Evolutionary conservation across 2,888 invertebrate species (phyloP).

Genomic region (Synergus laeviventris): DNA sequence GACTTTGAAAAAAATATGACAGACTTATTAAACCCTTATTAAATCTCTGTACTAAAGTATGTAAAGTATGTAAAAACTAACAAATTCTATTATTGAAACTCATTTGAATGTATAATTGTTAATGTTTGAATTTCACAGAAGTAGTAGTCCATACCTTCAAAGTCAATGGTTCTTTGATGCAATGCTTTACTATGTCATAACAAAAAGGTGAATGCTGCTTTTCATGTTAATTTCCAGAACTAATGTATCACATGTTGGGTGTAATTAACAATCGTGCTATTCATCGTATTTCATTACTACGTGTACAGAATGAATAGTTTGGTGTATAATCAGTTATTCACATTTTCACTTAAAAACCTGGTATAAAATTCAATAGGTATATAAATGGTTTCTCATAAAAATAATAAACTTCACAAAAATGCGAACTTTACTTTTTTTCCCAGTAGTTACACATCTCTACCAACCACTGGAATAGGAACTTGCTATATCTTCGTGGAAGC

Average conservation of each 20-base stretch:
- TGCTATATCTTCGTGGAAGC: not conserved
- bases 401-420: not conserved
- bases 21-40: too few species aligned
- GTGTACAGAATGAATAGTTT: not conserved
- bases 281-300: not conserved
- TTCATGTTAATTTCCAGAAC: not conserved
- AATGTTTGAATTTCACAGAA: not conserved
- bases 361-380: not conserved
- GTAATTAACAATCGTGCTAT: not conserved
- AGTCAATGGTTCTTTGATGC: not conserved
- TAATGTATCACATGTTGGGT: not conserved
- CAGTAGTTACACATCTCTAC: not conserved
- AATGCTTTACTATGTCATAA: not conserved
- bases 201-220: not conserved
- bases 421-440: not conserved
- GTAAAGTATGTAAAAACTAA: too few species aligned
- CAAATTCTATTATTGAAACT: too few species aligned
- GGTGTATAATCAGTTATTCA: too few species aligned
- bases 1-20: slow-evolving; percentile 17
- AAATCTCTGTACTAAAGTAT: too few species aligned
- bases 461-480: not conserved
- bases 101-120: too few species aligned
- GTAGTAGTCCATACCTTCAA: not conserved
- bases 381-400: not conserved
- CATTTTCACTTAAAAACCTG: not conserved